These are phyloP conservation scores for Parus major DNA, from an alignment of 2,113 vertebrate genomes.

Conservation along the genomic window DNA sequence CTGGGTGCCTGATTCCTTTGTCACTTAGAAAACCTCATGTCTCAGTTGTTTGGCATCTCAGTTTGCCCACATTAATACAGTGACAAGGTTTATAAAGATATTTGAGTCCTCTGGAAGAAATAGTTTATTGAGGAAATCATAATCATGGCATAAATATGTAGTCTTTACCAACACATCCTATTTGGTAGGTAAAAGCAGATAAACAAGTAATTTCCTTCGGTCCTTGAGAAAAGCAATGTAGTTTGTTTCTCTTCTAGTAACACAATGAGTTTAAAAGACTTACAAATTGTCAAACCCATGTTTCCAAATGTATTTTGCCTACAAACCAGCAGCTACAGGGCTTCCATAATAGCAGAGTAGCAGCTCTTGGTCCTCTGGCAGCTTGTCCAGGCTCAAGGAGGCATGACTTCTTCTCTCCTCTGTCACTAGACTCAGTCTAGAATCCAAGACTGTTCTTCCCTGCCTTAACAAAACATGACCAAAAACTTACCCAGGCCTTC, in stretches of 20 bases:
- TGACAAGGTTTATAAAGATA: not conserved
- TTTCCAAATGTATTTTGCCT: not conserved
- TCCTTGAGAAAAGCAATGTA: not conserved
- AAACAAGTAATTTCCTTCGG: not conserved
- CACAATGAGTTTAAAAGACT: not conserved
- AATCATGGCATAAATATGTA: not conserved
- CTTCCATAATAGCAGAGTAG: not conserved
- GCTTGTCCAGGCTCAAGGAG: not conserved
- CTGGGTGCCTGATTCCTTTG: not conserved
- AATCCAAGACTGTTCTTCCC: not conserved
- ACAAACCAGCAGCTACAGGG: not conserved
- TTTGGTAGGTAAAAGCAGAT: not conserved
- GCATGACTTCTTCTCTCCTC: not conserved
- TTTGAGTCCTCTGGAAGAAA: not conserved
- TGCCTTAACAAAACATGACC: not conserved
- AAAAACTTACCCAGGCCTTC: not conserved
- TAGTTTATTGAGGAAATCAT: not conserved
- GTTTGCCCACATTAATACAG: not conserved
- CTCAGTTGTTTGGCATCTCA: not conserved
- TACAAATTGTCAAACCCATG: not conserved
- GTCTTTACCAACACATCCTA: not conserved
- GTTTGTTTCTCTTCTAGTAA: not conserved
- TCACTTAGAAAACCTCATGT: not conserved
- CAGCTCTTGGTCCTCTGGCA: not conserved
- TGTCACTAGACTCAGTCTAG: not conserved